Base-by-base conservation (phyloP, 2,797 vertebrate species). In the Siniperca undulata region DNA sequence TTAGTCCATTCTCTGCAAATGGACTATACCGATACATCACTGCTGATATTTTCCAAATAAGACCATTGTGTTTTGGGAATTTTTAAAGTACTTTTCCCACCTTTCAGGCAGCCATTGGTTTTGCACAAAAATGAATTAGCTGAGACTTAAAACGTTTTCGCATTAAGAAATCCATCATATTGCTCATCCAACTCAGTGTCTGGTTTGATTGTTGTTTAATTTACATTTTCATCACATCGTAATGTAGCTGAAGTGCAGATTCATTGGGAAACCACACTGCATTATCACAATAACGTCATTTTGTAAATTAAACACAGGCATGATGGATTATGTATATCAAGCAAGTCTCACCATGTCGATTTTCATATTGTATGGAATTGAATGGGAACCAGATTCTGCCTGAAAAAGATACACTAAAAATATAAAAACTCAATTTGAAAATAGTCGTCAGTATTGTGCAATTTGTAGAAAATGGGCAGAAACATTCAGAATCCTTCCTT, bases 391-490 rank as follows among this genome's bases (percentile, higher is more conserved):
- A 73, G 22, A 74, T 53, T 76, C 13, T 55, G 30, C 66, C 40
- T 69, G 48, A 62, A 46, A 67, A 61, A 65, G 3, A 68, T 22
- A 53, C 52, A 44, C 0, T 56, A 52, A 68, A 62, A 58, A 38
- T 16, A 7, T n/a, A 9, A 44, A n/a, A 40, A 30, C 1, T 17
- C 3, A 30, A 17, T 11, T n/a, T 20, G 11, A 55, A 48, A 46
- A 22, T 8, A 55, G 7, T 66, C 14, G 13, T n/a, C 48, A 70
- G 40, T 60, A 17, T 65, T n/a, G 44, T 68, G 22, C 53, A 48
- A 82, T 65, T 55, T 77, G 80, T 84, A 83, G 81, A 85, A 83
- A 90, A 88, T 87, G 84, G 75, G 66, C 62, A 38, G 34, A 88
- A 90, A 90, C 77, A 80, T 86, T 58, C 20, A 62, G 80, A 90